phyloP scores from a whole-genome alignment of 2,888 invertebrate species.

The Hypercompe scribonia region DNA sequence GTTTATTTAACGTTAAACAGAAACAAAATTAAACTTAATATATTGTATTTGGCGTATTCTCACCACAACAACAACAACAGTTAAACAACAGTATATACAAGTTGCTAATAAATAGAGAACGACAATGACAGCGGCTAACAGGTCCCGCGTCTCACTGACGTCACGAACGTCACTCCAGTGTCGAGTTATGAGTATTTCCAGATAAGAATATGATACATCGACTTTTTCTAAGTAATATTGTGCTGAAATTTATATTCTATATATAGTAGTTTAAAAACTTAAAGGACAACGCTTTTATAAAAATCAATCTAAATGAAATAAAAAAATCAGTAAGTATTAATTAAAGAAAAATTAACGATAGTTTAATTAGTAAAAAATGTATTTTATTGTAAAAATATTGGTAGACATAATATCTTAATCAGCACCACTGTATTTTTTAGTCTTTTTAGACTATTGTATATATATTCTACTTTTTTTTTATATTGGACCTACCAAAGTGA shows the following conservation, averaged over 20 bases:
- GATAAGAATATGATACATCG: conserved; percentile 1
- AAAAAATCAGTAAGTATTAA: too few relatives aligned
- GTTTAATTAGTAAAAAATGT: too few relatives aligned
- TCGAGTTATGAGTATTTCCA: conserved; percentile 40
- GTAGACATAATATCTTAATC: too few relatives aligned
- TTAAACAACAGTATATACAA: neutral
- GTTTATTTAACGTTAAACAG: neutral
- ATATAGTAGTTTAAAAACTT: neutral
- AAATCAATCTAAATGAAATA: too few relatives aligned
- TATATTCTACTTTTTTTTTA: too few relatives aligned
- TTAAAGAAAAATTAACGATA: too few relatives aligned
- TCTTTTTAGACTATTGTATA: too few relatives aligned
- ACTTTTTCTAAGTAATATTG: neutral
- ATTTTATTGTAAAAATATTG: too few relatives aligned
- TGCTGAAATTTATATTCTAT: neutral
- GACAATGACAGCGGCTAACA: conserved; percentile 19
- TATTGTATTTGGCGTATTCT: neutral
- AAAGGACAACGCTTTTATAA: too few relatives aligned
- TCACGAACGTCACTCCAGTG: conserved; percentile 48
- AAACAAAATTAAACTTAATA: too few relatives aligned
- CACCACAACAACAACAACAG: neutral
- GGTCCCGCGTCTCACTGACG: conserved; percentile 6
- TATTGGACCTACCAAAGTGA: too few relatives aligned
- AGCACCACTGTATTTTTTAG: too few relatives aligned
- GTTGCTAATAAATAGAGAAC: conserved; percentile 17